These are phyloP conservation scores for Lonchura striata DNA, from an alignment of 2,113 vertebrate species.

Conservation along the genomic window DNA sequence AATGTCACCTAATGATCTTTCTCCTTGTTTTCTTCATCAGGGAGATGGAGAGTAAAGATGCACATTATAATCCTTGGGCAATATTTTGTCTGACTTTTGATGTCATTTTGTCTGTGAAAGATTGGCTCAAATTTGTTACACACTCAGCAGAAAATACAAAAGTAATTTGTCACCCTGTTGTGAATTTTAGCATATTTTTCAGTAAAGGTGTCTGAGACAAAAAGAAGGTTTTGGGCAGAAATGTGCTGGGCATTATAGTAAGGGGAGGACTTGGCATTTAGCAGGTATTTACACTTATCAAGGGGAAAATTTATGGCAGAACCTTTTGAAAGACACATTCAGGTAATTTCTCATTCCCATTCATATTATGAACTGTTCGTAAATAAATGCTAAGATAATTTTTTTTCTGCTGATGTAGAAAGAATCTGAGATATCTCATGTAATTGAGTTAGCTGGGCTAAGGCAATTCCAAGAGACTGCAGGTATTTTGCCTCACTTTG, in stretches of 20 bases:
- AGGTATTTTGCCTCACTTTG: neutral
- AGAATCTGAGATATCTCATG: neutral
- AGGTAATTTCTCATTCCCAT: neutral
- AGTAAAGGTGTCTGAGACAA: neutral
- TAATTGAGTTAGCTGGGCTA: neutral
- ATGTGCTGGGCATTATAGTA: neutral
- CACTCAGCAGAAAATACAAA: constrained; percentile 1
- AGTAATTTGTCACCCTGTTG: neutral
- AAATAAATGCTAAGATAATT: neutral
- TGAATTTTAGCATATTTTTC: constrained; percentile 16
- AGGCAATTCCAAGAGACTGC: neutral
- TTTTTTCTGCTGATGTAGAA: neutral
- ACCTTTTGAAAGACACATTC: neutral
- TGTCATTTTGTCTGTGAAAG: neutral
- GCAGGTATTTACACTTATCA: neutral
- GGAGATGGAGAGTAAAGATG: neutral
- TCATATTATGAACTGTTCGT: neutral
- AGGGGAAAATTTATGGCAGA: constrained; percentile 20
- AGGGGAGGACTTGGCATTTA: neutral
- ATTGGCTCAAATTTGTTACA: neutral
- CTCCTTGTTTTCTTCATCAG: neutral
- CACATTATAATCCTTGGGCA: neutral
- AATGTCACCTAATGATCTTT: neutral
- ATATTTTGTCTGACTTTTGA: neutral
- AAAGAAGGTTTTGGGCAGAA: neutral